These are phyloP conservation scores for Astropecten irregularis DNA, from an alignment of 53 echinoderm and acorn worm species.

Conservation along the genomic window DNA sequence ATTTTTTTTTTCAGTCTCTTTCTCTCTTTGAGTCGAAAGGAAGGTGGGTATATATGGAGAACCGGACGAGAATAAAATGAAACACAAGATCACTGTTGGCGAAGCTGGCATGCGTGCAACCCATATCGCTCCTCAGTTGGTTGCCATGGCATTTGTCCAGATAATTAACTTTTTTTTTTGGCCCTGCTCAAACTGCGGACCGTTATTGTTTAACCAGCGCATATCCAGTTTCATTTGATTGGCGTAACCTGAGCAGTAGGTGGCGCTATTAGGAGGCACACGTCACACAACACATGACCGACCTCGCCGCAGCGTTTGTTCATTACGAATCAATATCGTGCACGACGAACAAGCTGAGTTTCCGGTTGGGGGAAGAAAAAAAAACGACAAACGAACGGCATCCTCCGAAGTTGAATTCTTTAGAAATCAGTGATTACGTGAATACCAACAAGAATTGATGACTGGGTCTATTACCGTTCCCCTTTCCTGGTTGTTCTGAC, in stretches of 20 bases:
- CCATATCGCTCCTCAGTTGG: constrained; percentile 1
- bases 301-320: too few species aligned
- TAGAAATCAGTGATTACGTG: too few species aligned
- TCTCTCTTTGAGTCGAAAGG: not conserved
- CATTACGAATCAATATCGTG: too few species aligned
- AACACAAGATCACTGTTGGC: constrained; percentile 12
- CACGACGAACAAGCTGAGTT: too few species aligned
- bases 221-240: constrained; percentile 34
- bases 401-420: too few species aligned
- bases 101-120: too few species aligned
- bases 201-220: constrained; percentile 58
- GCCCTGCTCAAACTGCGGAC: not conserved
- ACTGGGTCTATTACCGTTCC: too few species aligned
- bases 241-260: constrained; percentile 25
- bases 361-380: too few species aligned
- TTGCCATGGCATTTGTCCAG: constrained; percentile 11
- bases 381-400: too few species aligned
- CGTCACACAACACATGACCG: constrained; percentile 1
- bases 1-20: too few species aligned
- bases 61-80: not conserved
- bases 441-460: too few species aligned
- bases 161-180: constrained; percentile 39
- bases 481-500: too few species aligned
- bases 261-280: constrained; percentile 24
- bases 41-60: not conserved